Evolutionary conservation across 2,888 invertebrate species (phyloP), one percentile per base, ranked within the genome.

Genomic region (Tenthredo amoena): DNA sequence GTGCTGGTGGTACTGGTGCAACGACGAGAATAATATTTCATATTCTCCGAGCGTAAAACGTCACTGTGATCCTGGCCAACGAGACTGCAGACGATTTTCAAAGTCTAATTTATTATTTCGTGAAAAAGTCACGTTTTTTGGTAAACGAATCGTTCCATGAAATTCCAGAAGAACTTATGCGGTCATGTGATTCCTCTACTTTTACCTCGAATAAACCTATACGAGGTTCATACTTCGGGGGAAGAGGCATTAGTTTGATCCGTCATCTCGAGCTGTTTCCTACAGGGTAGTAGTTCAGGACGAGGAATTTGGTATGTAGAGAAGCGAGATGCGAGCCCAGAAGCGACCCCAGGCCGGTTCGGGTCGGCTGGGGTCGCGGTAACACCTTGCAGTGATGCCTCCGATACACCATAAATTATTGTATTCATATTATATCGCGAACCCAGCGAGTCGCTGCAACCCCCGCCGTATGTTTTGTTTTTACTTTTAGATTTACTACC

Each of bases 391-490:
- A 86, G 88, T 90, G 91, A 91, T 91, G 88, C 87, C 91, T 88
- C 83, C 90, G 89, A 91, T 91, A 91, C 90, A 89, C 89, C 89
- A 89, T 91, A 90, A 91, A 91, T 91, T 91, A 90, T 91, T 90
- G 87, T 90, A 89, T 90, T 91, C 89, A 89, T 89, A 90, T 91
- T 88, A 89, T 89, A 89, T 88, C 86, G 87, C 68, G 37, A 81
- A 3, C 77, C n/a, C 55, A 26, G 10, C 68, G 68, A 43, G 79
- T 81, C 82, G 31, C 55, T 47, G 82, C 84, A 47, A 58, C 68
- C 83, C 74, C 74, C 26, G n/a, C 26, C 58, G 47, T 58, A 77
- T 87, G 87, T 89, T 89, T 88, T 88, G 89, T 89, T 91, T 90
- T 90, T 89, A 86, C 87, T 86, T 74, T 84, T 87, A 88, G 89